Percentiles rank a stretch among this genome's conserved stretches.
These are phyloP conservation scores for Magallana angulata DNA, from an alignment of 1,140 invertebrate genomes.

Conservation along the genomic window DNA sequence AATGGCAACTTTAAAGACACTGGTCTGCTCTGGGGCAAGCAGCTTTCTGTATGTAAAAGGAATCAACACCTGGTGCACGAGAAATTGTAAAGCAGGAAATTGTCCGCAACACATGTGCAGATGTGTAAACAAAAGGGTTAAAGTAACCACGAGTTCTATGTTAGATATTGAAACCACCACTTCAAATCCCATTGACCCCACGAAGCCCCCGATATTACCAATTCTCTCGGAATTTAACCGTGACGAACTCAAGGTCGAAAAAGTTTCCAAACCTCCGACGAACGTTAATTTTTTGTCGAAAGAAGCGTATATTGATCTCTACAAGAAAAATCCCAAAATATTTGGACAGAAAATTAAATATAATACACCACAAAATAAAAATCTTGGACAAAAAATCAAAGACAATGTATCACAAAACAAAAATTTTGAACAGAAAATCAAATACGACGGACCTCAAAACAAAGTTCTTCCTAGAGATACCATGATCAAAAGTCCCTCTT, in stretches of 20 bases:
- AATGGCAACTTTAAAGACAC: constrained; percentile 21
- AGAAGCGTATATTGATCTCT: neutral
- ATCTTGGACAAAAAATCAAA: constrained; percentile 11
- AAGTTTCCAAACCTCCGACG: neutral
- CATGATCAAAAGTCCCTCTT: neutral
- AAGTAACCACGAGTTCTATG: neutral
- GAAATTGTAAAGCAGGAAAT: constrained; percentile 53
- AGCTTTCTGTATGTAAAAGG: constrained; percentile 46
- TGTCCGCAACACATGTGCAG: constrained; percentile 50
- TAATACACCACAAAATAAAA: neutral
- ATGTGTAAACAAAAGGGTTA: constrained; percentile 34
- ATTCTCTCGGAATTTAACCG: neutral
- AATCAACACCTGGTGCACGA: constrained; percentile 48
- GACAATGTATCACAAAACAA: neutral
- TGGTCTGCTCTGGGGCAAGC: constrained; percentile 43
- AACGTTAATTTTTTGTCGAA: constrained; percentile 22
- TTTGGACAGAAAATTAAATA: constrained; percentile 27
- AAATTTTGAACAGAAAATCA: constrained; percentile 9
- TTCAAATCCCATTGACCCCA: neutral
- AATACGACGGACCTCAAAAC: neutral
- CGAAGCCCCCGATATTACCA: neutral
- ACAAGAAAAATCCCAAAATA: constrained; percentile 8
- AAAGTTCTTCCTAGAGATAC: neutral
- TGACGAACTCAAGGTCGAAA: neutral
- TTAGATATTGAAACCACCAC: neutral